phyloP scores from a whole-genome alignment of 2,113 vertebrate genomes.

The Orientallactaga bullata region DNA sequence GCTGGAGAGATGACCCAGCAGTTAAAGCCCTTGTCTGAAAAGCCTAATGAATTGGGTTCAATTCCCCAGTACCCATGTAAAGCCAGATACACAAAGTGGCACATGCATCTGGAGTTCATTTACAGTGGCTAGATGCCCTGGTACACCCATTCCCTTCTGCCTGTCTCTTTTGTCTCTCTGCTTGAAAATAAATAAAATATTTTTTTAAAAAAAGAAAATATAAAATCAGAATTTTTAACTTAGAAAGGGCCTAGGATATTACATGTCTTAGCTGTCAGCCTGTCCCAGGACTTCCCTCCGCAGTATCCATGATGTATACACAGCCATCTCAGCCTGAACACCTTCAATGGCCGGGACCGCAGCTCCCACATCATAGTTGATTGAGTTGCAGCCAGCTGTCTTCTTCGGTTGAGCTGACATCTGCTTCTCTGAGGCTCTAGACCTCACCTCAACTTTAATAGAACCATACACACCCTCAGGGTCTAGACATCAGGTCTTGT shows the following conservation, averaged over 20 bases:
- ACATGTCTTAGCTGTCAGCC: not conserved
- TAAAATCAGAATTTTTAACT: not conserved
- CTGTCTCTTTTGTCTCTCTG: too few relatives aligned
- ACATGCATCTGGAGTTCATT: too few relatives aligned
- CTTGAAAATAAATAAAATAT: too few relatives aligned
- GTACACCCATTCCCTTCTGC: too few relatives aligned
- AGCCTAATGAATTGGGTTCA: too few relatives aligned
- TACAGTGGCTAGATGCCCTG: too few relatives aligned
- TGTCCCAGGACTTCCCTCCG: not conserved
- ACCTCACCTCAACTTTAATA: not conserved
- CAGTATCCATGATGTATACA: not conserved
- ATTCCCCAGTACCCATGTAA: too few relatives aligned
- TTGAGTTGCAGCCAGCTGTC: not conserved
- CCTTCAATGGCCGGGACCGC: not conserved
- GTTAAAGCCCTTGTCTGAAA: too few relatives aligned
- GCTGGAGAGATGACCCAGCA: too few relatives aligned
- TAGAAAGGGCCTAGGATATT: not conserved
- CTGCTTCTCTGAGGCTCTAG: constrained; percentile 13
- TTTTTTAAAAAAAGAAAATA: not conserved
- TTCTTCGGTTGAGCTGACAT: not conserved
- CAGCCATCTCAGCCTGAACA: not conserved
- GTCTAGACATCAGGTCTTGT: not conserved
- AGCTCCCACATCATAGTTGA: not conserved
- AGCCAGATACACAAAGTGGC: too few relatives aligned
- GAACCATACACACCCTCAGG: not conserved